These are phyloP conservation scores for Hydrolagus colliei DNA, from an alignment of 2,797 vertebrate genomes.

Conservation along the genomic window DNA sequence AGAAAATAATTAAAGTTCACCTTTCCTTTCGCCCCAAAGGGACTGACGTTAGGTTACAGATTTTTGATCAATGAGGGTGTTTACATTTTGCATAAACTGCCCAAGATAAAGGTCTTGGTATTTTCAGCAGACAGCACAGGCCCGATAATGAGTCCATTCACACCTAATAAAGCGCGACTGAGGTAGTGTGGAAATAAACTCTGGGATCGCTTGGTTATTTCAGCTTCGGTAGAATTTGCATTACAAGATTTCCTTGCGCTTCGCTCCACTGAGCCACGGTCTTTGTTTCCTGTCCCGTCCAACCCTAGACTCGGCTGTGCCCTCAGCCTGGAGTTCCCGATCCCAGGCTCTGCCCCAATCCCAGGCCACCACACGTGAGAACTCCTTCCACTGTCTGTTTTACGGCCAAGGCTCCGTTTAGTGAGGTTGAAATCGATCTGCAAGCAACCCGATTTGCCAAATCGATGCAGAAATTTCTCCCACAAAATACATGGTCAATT, in stretches of 20 bases:
- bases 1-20: slow-evolving; percentile 7
- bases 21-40: not conserved
- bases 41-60: not conserved
- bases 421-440: too few species aligned
- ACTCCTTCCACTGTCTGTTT: not conserved
- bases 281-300: too few species aligned
- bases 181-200: not conserved
- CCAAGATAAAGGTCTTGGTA: not conserved
- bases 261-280: not conserved
- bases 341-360: too few species aligned
- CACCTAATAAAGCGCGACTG: not conserved
- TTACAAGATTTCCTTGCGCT: not conserved
- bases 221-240: not conserved
- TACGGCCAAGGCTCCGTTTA: not conserved
- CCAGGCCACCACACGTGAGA: too few species aligned
- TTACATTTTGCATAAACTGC: not conserved
- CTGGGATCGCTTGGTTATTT: not conserved
- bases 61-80: not conserved
- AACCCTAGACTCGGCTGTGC: not conserved
- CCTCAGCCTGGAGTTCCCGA: not conserved
- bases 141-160: not conserved
- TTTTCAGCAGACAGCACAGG: not conserved
- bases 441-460: too few species aligned
- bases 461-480: too few species aligned
- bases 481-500: too few species aligned